These are phyloP conservation scores for Drusus annulatus DNA, from an alignment of 1,140 invertebrate species.

Conservation along the genomic window DNA sequence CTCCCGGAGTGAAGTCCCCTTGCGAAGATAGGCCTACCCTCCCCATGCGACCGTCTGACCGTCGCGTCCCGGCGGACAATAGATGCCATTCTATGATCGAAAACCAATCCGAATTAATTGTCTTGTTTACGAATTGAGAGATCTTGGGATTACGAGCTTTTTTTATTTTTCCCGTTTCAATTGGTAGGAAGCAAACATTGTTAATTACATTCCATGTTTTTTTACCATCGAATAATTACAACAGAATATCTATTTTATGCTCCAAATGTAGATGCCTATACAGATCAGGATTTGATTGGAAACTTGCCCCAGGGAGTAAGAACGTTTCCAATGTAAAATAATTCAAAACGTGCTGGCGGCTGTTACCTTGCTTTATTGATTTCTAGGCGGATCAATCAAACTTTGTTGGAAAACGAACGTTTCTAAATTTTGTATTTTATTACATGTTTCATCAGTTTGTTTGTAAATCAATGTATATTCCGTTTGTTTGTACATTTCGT, in stretches of 20 bases:
- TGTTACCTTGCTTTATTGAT: background rate
- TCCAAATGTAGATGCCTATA: background rate
- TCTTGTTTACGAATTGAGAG: constrained; percentile 12
- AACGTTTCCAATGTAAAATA: background rate
- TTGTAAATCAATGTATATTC: no score
- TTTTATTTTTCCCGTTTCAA: background rate
- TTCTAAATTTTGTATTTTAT: no score
- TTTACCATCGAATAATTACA: background rate
- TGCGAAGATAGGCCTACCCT: constrained; percentile 13
- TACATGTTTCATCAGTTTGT: no score
- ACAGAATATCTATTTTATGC: background rate
- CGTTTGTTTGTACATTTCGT: no score
- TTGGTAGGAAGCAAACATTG: no score
- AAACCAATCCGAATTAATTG: constrained; percentile 15
- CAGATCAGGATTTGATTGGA: background rate
- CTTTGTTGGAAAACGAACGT: no score
- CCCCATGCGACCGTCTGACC: background rate
- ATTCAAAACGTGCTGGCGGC: background rate
- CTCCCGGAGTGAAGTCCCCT: background rate
- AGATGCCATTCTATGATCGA: constrained; percentile 7
- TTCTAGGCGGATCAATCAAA: no score
- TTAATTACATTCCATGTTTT: background rate
- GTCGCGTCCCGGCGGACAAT: background rate
- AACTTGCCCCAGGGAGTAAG: background rate
- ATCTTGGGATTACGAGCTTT: background rate